These are phyloP conservation scores for Trichopria drosophilae DNA, from an alignment of 2,888 invertebrate genomes.

Conservation along the genomic window DNA sequence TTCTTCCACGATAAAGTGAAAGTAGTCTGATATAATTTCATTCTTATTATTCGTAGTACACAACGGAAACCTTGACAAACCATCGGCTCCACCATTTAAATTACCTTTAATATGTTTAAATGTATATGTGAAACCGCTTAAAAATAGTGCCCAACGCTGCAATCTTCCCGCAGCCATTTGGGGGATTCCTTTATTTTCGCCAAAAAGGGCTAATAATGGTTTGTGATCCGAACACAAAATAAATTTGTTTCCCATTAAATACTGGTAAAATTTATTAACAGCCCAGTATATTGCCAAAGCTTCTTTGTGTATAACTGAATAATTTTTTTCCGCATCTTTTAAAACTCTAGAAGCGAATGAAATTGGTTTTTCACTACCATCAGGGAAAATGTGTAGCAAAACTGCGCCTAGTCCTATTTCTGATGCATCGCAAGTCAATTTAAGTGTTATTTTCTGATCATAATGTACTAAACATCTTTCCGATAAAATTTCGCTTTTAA, in stretches of 20 bases:
- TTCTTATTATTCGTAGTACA: no score
- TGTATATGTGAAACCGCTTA: constrained; percentile 32
- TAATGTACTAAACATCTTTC: constrained; percentile 10
- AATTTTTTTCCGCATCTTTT: constrained; percentile 44
- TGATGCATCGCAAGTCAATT: constrained; percentile 10
- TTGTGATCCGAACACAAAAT: constrained; percentile 44
- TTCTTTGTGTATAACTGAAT: constrained; percentile 46
- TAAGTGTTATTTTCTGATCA: background rate
- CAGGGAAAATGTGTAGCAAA: constrained; percentile 36
- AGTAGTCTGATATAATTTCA: constrained; percentile 12
- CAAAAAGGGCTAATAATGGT: constrained; percentile 42
- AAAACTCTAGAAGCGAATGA: constrained; percentile 42
- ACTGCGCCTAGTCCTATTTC: constrained; percentile 42
- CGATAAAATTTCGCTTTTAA: constrained; percentile 44
- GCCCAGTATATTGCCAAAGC: constrained; percentile 47
- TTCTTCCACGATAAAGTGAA: constrained; percentile 25
- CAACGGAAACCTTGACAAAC: constrained; percentile 25
- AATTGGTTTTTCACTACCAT: constrained; percentile 40
- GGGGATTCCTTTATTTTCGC: constrained; percentile 45
- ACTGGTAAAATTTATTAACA: constrained; percentile 46
- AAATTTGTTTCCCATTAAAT: constrained; percentile 45
- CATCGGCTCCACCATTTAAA: constrained; percentile 24
- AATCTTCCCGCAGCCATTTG: constrained; percentile 46
- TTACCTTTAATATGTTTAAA: constrained; percentile 30
- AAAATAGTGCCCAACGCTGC: constrained; percentile 42